Base-by-base conservation (phyloP, 2,888 invertebrate species). In the Neoaliturus tenellus region DNA sequence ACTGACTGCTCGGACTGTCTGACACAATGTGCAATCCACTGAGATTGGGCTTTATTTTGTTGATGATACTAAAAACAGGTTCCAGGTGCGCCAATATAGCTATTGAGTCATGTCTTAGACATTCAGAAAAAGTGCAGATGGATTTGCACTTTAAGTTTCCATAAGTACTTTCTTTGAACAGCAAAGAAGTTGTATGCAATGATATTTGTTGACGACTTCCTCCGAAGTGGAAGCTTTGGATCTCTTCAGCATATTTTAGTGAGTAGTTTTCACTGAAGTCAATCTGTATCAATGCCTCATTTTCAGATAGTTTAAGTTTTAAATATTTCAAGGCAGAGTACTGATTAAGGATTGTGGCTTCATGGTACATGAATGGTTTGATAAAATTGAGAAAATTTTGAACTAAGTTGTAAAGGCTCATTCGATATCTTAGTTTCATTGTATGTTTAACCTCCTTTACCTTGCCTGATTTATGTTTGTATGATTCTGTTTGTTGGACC, bases 11-110 rank as follows among this genome's bases (percentile, higher is more conserved):
- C n/a, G 80, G 80, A 4, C 80, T 51, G 33, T 80, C 80, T 14
- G 55, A 80, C 28, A 80, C 17, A 48, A 80, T 51, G 51, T 80
- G 51, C 6, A 90, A 28, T 5, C 20, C 51, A 48, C 2, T 80
- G 44, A 51, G 51, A 0, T 80, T 44, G 1, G 80, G 80, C 20
- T 80, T 80, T 25, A 80, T 14, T 0, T 0, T 31, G 28, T 80
- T 80, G 0, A 80, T 17, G 17, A 33, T 33, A 28, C 55, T 48
- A 17, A 80, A 48, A 48, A 80, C 55, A 23, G 80, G 80, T 28
- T 48, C 10, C 51, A 80, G 51, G 33, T 80, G 80, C 23, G 67
- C 67, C 67, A 67, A 20, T 67, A 67, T 67, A 28, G 25, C 20
- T 20, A 3, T 80, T 44, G 80, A 28, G 20, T 2, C 55, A 48